A percentile compares a stretch with the other conserved stretches of the same genome.
Conservation (phyloP, 2,888 invertebrate genomes). For the Itoplectis maculator region DNA sequence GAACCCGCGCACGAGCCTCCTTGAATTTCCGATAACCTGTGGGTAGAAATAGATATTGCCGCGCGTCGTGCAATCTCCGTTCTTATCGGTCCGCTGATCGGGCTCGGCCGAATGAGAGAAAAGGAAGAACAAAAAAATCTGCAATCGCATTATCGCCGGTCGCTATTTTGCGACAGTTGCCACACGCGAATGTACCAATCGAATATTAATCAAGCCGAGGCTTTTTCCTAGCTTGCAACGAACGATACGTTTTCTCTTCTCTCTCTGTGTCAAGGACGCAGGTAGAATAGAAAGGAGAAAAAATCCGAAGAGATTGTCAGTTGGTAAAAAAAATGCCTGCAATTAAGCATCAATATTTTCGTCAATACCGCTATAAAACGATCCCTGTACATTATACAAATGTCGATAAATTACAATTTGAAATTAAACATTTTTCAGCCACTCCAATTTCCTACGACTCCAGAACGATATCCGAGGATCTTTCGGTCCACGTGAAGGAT, state of each 20-base stretch:
- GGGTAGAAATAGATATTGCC: conserved; percentile 28
- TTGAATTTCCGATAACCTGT: conserved; percentile 32
- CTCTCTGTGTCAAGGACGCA: conserved; percentile 2
- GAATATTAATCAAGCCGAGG: neutral
- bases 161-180: conserved; percentile 9
- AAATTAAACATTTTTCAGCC: conserved; percentile 24
- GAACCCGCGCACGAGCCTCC: neutral
- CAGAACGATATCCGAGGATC: conserved; percentile 74
- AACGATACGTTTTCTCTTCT: conserved; percentile 9
- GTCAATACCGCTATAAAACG: neutral
- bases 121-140: neutral
- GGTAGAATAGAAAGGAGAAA: neutral
- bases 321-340: neutral
- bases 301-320: neutral
- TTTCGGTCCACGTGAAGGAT: conserved; percentile 70
- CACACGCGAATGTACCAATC: conserved; percentile 12
- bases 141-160: conserved; percentile 38
- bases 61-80: neutral
- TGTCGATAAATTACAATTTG: no score
- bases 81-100: conserved; percentile 6
- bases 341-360: neutral
- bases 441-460: conserved; percentile 65
- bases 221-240: conserved; percentile 23
- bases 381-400: neutral
- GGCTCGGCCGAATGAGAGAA: neutral